Percentiles rank a stretch among this genome's conserved stretches.
Conservation (phyloP, 2,888 invertebrate species). For the Cantharis rustica region DNA sequence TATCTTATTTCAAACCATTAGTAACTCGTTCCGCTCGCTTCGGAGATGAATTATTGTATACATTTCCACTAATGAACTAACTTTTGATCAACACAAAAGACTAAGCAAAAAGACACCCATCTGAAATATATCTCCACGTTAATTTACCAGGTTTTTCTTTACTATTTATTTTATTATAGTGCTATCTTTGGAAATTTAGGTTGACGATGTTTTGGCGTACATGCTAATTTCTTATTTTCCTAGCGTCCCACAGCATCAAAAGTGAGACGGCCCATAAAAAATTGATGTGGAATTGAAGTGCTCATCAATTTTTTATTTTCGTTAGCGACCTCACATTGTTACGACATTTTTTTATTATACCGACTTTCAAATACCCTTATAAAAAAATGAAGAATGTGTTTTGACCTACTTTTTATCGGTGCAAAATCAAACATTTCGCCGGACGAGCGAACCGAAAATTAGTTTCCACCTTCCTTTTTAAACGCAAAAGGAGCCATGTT, state of each 20-base stretch:
- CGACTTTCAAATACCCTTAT: not conserved
- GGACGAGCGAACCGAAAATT: not conserved
- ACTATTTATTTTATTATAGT: not conserved
- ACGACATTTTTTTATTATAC: not conserved
- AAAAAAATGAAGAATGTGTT: not conserved
- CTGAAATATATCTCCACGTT: slow-evolving; percentile 12
- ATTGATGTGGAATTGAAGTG: not conserved
- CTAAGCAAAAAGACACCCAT: slow-evolving; percentile 25
- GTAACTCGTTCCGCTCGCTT: slow-evolving; percentile 49
- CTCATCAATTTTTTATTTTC: not conserved
- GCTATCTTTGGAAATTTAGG: not conserved
- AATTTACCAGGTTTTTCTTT: not conserved
- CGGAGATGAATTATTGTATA: slow-evolving; percentile 54
- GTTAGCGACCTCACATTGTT: not conserved
- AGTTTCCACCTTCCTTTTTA: not conserved
- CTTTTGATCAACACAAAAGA: slow-evolving; percentile 51
- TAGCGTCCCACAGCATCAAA: not conserved
- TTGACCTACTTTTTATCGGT: not conserved
- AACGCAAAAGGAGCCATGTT: not conserved
- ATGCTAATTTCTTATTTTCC: not conserved
- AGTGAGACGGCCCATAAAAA: not conserved
- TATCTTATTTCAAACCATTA: slow-evolving; percentile 58
- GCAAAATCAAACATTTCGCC: not conserved
- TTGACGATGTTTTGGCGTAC: not conserved
- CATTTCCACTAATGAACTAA: slow-evolving; percentile 57